Percentiles rank a stretch among this genome's conserved stretches.
Evolutionary conservation across 2,888 invertebrate genomes (phyloP).

Genomic region (Luperina nickerlii): DNA sequence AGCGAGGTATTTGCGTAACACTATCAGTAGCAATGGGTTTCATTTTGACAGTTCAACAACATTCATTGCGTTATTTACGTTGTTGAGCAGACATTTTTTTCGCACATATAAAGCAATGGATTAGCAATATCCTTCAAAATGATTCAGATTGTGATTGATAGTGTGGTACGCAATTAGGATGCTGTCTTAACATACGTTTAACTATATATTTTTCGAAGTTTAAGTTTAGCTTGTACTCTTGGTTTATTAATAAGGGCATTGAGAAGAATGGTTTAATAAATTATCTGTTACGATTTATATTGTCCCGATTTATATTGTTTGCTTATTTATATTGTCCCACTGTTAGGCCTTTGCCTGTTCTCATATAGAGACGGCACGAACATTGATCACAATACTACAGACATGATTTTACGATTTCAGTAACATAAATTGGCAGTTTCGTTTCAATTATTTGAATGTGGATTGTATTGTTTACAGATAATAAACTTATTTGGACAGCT

Average conservation of each 20-base stretch:
- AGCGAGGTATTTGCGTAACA: background rate
- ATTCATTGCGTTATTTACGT: too few species aligned
- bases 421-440: background rate
- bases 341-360: background rate
- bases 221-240: background rate
- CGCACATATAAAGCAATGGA: too few species aligned
- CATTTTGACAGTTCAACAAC: too few species aligned
- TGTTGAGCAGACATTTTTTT: too few species aligned
- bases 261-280: background rate
- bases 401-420: background rate
- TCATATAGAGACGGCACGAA: background rate
- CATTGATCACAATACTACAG: background rate
- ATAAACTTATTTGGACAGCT: slow-evolving; percentile 98
- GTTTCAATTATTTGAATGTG: slow-evolving; percentile 3
- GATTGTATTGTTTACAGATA: slow-evolving; percentile 77
- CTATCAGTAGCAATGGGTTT: too few species aligned
- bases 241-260: background rate
- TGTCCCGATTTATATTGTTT: too few species aligned
- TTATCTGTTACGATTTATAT: background rate
- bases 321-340: background rate
- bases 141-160: too few species aligned
- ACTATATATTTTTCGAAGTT: background rate
- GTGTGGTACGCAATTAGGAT: too few species aligned
- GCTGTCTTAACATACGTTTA: background rate
- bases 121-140: too few species aligned